These are phyloP conservation scores for Phanerotoma sp. DNA, from an alignment of 2,888 invertebrate genomes.

Conservation along the genomic window DNA sequence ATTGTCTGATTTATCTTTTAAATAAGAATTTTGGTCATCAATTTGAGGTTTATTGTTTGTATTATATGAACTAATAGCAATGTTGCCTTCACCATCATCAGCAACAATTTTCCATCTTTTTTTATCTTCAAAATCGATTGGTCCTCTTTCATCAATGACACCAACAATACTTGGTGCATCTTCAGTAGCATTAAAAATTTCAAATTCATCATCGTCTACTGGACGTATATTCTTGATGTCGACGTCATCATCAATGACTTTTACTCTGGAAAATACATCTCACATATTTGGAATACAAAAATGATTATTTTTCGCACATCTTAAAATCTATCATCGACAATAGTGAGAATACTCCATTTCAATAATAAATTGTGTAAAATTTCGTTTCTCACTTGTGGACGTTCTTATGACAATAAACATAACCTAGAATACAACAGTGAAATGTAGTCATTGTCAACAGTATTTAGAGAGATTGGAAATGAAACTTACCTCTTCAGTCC, in stretches of 20 bases:
- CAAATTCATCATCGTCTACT: slow-evolving; percentile 66
- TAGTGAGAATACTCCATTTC: slow-evolving; percentile 33
- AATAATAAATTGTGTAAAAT: slow-evolving; percentile 31
- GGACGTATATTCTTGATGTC: slow-evolving; percentile 65
- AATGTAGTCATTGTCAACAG: slow-evolving; percentile 26
- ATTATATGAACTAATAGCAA: slow-evolving; percentile 30
- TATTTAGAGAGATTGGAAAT: slow-evolving; percentile 27
- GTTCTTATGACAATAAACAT: slow-evolving; percentile 33
- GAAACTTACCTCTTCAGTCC: slow-evolving; percentile 47
- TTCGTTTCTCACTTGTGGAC: slow-evolving; percentile 17
- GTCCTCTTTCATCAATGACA: slow-evolving; percentile 73
- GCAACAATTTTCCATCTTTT: slow-evolving; percentile 55
- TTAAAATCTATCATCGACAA: slow-evolving; percentile 13
- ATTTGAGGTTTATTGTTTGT: neutral
- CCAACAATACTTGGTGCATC: slow-evolving; percentile 90
- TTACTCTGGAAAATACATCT: slow-evolving; percentile 64
- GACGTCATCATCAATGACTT: slow-evolving; percentile 85
- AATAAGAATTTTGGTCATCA: no score
- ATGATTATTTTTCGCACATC: slow-evolving; percentile 10
- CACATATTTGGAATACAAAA: slow-evolving; percentile 25
- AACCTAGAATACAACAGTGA: slow-evolving; percentile 47
- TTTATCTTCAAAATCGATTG: slow-evolving; percentile 46
- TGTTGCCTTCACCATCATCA: slow-evolving; percentile 45
- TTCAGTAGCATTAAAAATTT: slow-evolving; percentile 73
- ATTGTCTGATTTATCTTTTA: no score